Conservation (phyloP, 2,888 invertebrate genomes). For the Caenorhabditis becei region DNA sequence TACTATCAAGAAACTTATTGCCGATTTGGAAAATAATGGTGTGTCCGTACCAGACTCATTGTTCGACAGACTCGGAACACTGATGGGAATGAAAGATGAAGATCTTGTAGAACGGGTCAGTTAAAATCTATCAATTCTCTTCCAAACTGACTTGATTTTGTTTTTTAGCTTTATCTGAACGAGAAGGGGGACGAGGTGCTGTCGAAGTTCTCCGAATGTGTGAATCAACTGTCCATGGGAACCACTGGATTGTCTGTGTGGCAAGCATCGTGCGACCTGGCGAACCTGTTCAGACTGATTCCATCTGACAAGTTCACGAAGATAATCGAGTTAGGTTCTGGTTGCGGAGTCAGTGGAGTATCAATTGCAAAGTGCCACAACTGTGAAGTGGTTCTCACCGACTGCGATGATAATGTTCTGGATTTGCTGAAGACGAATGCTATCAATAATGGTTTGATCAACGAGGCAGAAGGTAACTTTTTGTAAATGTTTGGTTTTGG, state of each 20-base stretch:
- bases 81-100: constrained; percentile 48
- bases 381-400: constrained; percentile 65
- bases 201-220: constrained; percentile 56
- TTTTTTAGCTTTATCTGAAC: constrained; percentile 51
- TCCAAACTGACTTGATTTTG: no score
- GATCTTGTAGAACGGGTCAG: constrained; percentile 52
- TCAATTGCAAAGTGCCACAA: constrained; percentile 29
- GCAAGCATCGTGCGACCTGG: constrained; percentile 71
- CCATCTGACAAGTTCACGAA: constrained; percentile 28
- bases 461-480: constrained; percentile 16
- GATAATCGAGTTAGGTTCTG: constrained; percentile 76
- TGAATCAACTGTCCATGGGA: constrained; percentile 73
- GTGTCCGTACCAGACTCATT: constrained; percentile 46
- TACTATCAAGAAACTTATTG: constrained; percentile 50
- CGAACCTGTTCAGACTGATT: constrained; percentile 55
- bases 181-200: constrained; percentile 37
- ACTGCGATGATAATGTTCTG: constrained; percentile 73
- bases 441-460: constrained; percentile 26
- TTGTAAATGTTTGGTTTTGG: neutral
- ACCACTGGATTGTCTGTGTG: constrained; percentile 78
- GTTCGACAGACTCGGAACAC: constrained; percentile 49
- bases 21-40: constrained; percentile 22
- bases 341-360: constrained; percentile 74
- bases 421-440: constrained; percentile 69
- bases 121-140: neutral